Evolutionary conservation across 2,888 invertebrate genomes (phyloP).

Genomic region (Lasioglossum leucozonium): DNA sequence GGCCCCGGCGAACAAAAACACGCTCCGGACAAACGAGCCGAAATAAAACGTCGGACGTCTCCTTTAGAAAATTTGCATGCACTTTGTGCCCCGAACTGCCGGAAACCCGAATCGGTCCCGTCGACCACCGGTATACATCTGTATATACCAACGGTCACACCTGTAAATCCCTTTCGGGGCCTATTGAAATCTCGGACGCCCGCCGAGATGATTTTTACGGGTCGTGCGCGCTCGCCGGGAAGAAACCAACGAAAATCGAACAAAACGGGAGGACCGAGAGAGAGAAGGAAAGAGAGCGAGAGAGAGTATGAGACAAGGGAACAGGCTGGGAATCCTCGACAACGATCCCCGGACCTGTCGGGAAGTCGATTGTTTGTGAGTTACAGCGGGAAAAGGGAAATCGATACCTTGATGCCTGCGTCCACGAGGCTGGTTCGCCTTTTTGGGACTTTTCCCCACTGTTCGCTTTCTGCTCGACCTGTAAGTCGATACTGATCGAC

Average conservation of each 20-base stretch:
- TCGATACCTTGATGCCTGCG: background rate
- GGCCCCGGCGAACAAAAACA: background rate
- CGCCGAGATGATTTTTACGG: constrained; percentile 56
- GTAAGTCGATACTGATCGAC: background rate
- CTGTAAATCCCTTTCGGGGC: constrained; percentile 54
- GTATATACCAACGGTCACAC: constrained; percentile 43
- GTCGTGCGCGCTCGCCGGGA: constrained; percentile 20
- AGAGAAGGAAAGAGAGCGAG: background rate
- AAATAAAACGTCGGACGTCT: constrained; percentile 39
- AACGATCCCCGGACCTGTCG: constrained; percentile 8
- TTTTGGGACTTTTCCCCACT: background rate
- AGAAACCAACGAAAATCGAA: background rate
- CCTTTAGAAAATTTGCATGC: constrained; percentile 65
- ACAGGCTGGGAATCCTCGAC: background rate
- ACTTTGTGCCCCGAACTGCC: constrained; percentile 50
- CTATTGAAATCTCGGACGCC: constrained; percentile 47
- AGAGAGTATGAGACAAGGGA: background rate
- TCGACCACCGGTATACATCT: background rate
- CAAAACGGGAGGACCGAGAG: background rate
- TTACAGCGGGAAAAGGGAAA: background rate
- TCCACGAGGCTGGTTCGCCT: background rate
- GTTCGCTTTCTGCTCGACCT: background rate
- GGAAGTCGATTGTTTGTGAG: constrained; percentile 10
- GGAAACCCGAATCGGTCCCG: constrained; percentile 43
- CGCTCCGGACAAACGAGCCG: constrained; percentile 27